Conservation (phyloP, 2,888 invertebrate species). For the Aphidoletes aphidimyza region DNA sequence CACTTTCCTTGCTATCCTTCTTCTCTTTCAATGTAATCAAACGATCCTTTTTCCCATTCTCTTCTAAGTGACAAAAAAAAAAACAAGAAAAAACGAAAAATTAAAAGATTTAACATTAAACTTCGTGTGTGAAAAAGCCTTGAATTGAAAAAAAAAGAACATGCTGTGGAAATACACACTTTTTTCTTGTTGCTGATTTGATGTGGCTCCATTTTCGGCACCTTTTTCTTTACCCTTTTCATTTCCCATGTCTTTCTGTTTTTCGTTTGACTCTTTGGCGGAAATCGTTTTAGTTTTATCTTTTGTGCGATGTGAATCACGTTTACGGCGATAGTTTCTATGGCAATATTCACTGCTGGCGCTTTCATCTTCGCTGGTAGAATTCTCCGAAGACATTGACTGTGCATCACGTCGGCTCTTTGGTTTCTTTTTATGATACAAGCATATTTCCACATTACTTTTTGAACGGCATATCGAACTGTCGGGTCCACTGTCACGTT, state of each 20-base stretch:
- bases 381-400: conserved; percentile 64
- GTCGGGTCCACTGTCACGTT: conserved; percentile 59
- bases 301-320: neutral
- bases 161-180: neutral
- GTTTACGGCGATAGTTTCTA: conserved; percentile 29
- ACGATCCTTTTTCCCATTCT: conserved; percentile 18
- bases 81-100: neutral
- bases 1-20: neutral
- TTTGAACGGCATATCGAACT: conserved; percentile 66
- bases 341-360: conserved; percentile 58
- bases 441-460: conserved; percentile 65
- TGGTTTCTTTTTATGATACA: conserved; percentile 61
- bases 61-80: neutral
- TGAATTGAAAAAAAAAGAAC: too few relatives aligned
- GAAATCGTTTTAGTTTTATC: neutral
- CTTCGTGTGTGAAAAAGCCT: too few relatives aligned
- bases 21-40: neutral
- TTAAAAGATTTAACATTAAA: neutral
- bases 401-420: conserved; percentile 55
- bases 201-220: too few relatives aligned
- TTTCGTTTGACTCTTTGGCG: conserved; percentile 1
- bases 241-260: neutral
- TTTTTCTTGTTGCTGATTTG: too few relatives aligned
- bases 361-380: conserved; percentile 58
- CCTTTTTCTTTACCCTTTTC: too few relatives aligned